Conservation (phyloP, 1,140 invertebrate genomes). For the Ectropis grisescens region DNA sequence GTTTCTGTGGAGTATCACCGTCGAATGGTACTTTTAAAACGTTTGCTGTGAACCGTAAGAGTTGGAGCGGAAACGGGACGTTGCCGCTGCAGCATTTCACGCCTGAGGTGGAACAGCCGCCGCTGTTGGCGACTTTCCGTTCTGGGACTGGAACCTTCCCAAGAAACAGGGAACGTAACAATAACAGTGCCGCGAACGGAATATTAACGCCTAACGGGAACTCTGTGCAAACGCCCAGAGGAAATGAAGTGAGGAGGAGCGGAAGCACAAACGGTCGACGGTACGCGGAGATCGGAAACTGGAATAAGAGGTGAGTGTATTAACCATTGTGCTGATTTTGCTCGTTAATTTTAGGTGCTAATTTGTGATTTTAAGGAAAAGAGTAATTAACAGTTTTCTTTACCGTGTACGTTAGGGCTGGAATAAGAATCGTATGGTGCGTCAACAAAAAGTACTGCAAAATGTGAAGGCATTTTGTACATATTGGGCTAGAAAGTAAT, state of each 20-base stretch:
- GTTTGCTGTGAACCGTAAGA: slow-evolving; percentile 64
- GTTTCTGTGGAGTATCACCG: slow-evolving; percentile 61
- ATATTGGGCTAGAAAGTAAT: no score
- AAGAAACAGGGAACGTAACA: slow-evolving; percentile 59
- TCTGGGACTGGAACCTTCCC: slow-evolving; percentile 63
- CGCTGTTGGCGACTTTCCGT: slow-evolving; percentile 60
- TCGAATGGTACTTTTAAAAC: slow-evolving; percentile 61
- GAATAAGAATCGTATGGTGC: no score
- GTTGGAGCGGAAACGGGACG: slow-evolving; percentile 68
- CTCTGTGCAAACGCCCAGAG: slow-evolving; percentile 54
- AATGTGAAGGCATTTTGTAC: no score
- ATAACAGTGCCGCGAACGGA: slow-evolving; percentile 51
- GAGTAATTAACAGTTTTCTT: no score
- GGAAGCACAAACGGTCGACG: slow-evolving; percentile 62
- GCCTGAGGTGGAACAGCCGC: slow-evolving; percentile 35
- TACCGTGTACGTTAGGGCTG: no score
- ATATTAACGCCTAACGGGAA: slow-evolving; percentile 69
- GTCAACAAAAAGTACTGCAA: no score
- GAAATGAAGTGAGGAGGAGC: slow-evolving; percentile 67
- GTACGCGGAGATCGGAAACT: slow-evolving; percentile 70
- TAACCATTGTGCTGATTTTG: neutral
- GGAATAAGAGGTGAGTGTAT: slow-evolving; percentile 61
- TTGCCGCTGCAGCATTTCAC: slow-evolving; percentile 62
- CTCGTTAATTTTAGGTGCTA: no score
- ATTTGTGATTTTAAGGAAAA: no score